These are phyloP conservation scores for Alviniconcha marisindica DNA, from an alignment of 1,140 invertebrate genomes.

Conservation along the genomic window DNA sequence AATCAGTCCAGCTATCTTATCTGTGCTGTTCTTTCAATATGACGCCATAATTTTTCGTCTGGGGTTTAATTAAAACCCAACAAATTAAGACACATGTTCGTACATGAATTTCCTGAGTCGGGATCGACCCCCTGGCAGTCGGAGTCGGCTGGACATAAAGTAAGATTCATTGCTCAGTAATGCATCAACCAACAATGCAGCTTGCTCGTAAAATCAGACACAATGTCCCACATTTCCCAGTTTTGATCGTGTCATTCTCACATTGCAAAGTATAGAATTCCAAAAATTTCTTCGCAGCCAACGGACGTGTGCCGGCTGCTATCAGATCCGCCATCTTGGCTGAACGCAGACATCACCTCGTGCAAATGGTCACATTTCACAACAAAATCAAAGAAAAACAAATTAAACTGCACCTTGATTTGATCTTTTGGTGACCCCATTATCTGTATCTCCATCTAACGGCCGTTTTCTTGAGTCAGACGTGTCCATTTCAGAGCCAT, in stretches of 20 bases:
- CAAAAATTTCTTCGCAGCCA: conserved; percentile 54
- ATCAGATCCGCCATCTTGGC: conserved; percentile 70
- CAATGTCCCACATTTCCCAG: background rate
- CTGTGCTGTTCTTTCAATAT: background rate
- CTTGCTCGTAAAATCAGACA: background rate
- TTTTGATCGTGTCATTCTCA: background rate
- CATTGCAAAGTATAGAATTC: conserved; percentile 47
- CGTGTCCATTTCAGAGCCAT: conserved; percentile 75
- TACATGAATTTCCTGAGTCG: conserved; percentile 67
- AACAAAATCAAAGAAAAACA: conserved; percentile 53
- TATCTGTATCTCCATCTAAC: conserved; percentile 89
- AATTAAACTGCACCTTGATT: conserved; percentile 89
- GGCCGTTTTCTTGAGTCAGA: conserved; percentile 85
- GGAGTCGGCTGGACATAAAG: background rate
- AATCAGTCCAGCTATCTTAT: conserved; percentile 72
- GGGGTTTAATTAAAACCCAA: background rate
- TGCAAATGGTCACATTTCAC: background rate
- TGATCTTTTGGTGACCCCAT: conserved; percentile 90
- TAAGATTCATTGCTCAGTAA: background rate
- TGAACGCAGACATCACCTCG: conserved; percentile 46
- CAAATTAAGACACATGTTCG: conserved; percentile 66
- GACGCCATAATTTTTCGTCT: background rate
- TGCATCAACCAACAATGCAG: background rate
- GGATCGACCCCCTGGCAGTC: conserved; percentile 50
- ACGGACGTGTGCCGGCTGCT: conserved; percentile 47